Conservation (phyloP, 2,113 vertebrate species). For the Setophaga kirtlandii region DNA sequence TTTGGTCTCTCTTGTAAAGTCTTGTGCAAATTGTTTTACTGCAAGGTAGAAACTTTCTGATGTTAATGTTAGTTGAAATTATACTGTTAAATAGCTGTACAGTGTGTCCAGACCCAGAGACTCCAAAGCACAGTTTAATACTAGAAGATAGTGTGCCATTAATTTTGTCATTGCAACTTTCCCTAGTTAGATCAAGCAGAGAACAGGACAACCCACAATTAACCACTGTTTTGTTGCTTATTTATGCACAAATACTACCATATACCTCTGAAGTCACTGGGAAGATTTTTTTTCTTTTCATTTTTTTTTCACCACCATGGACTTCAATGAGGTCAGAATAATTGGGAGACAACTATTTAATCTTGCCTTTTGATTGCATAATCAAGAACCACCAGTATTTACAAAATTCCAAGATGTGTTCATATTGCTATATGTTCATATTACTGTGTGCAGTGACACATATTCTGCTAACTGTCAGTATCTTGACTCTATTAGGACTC, state of each 20-base stretch:
- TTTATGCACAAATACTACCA: not conserved
- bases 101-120: conserved; percentile 57
- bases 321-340: not conserved
- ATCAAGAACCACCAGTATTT: not conserved
- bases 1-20: conserved; percentile 73
- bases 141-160: not conserved
- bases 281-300: not conserved
- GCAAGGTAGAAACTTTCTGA: conserved; percentile 45
- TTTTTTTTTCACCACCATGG: not conserved
- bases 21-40: conserved; percentile 66
- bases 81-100: conserved; percentile 54
- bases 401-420: not conserved
- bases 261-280: not conserved
- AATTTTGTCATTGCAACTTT: not conserved
- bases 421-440: not conserved
- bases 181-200: not conserved
- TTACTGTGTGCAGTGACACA: not conserved
- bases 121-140: conserved; percentile 56
- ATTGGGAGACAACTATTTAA: not conserved
- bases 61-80: conserved; percentile 54
- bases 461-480: not conserved
- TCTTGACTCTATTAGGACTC: not conserved
- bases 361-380: not conserved
- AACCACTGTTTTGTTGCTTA: not conserved
- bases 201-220: not conserved